Conservation (phyloP, 2,113 vertebrate genomes). For the Diphyllodes magnificus region DNA sequence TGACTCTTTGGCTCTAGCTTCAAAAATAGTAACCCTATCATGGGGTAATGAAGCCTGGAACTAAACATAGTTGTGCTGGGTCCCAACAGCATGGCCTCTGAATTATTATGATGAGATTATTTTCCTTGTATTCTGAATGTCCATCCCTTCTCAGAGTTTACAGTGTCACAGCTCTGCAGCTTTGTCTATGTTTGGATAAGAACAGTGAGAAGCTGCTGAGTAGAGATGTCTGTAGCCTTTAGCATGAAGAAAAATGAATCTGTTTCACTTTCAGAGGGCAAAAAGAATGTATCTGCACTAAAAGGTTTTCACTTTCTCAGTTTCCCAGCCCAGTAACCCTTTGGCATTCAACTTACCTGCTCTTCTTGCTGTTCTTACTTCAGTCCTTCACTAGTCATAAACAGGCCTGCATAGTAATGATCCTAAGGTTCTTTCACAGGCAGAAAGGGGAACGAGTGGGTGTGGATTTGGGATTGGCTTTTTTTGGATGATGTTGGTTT, state of each 20-base stretch:
- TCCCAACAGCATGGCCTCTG: background rate
- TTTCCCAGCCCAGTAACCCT: background rate
- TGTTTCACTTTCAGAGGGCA: background rate
- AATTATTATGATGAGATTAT: background rate
- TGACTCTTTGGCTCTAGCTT: background rate
- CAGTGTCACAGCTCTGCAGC: background rate
- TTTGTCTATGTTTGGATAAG: constrained; percentile 6
- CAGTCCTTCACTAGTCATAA: background rate
- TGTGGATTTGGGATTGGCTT: background rate
- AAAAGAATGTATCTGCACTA: background rate
- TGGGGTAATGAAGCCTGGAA: background rate
- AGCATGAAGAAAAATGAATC: background rate
- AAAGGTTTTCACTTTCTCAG: background rate
- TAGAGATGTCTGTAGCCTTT: background rate
- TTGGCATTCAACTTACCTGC: background rate
- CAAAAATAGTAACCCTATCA: background rate
- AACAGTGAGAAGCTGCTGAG: background rate
- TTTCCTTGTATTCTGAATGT: background rate
- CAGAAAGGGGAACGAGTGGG: background rate
- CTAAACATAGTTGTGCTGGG: background rate
- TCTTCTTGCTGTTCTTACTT: background rate
- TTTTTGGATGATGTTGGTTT: background rate
- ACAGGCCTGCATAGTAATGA: background rate
- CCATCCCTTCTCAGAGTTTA: background rate
- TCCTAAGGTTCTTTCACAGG: background rate